These are phyloP conservation scores for Drosophila birchii DNA, from an alignment of 2,888 invertebrate species.

Conservation along the genomic window DNA sequence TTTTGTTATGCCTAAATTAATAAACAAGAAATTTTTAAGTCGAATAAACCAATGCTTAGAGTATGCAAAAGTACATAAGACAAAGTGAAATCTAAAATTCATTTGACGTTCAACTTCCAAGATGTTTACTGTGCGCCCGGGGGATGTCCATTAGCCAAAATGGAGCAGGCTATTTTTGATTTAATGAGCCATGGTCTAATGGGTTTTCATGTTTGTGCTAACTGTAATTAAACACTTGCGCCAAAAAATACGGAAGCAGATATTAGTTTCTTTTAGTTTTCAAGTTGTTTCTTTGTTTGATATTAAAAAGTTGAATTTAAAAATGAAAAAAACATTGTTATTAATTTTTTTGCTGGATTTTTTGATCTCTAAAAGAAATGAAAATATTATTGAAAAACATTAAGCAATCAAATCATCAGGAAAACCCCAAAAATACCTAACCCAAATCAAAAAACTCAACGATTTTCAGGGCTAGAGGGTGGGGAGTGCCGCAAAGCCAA, in stretches of 20 bases:
- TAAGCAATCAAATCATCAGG: constrained; percentile 17
- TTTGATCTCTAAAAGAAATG: not conserved
- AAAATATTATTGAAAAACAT: no score
- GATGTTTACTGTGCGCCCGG: constrained; percentile 51
- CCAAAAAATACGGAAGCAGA: constrained; percentile 16
- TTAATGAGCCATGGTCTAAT: constrained; percentile 84
- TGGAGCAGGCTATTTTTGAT: constrained; percentile 83
- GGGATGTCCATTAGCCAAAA: constrained; percentile 83
- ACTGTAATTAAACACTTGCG: constrained; percentile 43
- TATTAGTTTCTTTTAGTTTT: constrained; percentile 4
- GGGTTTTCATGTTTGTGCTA: constrained; percentile 61
- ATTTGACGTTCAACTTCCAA: constrained; percentile 74
- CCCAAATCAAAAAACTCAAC: constrained; percentile 24
- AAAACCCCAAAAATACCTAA: constrained; percentile 30
- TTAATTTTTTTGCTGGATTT: not conserved
- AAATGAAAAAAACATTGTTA: not conserved
- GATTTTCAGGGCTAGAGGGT: constrained; percentile 1
- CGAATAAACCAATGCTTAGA: not conserved
- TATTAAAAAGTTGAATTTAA: not conserved
- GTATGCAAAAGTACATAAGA: constrained; percentile 32
- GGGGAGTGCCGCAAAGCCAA: constrained; percentile 28
- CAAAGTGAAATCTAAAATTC: constrained; percentile 57
- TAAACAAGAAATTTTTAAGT: not conserved
- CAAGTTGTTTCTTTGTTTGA: constrained; percentile 20
- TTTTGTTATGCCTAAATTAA: not conserved